Evolutionary conservation across 2,888 invertebrate genomes (phyloP), one percentile per base, ranked within the genome.

Genomic region (Apotomis capreana): DNA sequence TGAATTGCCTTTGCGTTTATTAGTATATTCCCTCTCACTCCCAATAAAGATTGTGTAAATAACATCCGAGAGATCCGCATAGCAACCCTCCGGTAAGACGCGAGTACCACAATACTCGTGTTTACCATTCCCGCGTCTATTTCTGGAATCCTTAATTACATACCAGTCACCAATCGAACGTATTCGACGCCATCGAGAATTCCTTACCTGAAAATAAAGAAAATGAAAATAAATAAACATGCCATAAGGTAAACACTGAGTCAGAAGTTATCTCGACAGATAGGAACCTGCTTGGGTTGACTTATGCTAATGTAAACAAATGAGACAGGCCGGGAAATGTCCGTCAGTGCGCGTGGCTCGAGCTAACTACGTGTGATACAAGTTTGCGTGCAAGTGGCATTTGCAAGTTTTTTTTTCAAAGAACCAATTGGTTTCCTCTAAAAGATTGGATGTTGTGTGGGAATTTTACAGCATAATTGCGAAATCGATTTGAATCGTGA

Each of bases 251-350:
- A 65, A 73, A 64, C 73, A 67, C 69, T 73, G 69, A 71, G 65
- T 68, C 68, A 63, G 61, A 54, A 54, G 58, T 15, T 55, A 70
- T 71, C 61, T 71, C 49, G 58, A 59, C 40, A 61, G 64, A 72
- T 67, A 68, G 71, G 57, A 67, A 51, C 62, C 52, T 68, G 61
- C 52, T 68, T 62, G 68, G 74, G 76, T 74, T 68, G 73, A 74
- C 70, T 57, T 63, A 77, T 75, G 77, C 74, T 73, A 75, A 76
- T 69, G 76, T 76, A 76, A 75, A 78, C 76, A 76, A 62, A 76
- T 74, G 74, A 79, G 73, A 74, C 69, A 68, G 75, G 73, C 74
- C 8, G 65, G 12, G 64, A 74, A 75, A 69, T 70, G 73, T 75
- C 46, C 46, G 49, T 70, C 46, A 49, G 36, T 51, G 10, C 60